Base-by-base conservation (phyloP, 2,797 vertebrate species). In the Schizopygopsis malacanthus region DNA sequence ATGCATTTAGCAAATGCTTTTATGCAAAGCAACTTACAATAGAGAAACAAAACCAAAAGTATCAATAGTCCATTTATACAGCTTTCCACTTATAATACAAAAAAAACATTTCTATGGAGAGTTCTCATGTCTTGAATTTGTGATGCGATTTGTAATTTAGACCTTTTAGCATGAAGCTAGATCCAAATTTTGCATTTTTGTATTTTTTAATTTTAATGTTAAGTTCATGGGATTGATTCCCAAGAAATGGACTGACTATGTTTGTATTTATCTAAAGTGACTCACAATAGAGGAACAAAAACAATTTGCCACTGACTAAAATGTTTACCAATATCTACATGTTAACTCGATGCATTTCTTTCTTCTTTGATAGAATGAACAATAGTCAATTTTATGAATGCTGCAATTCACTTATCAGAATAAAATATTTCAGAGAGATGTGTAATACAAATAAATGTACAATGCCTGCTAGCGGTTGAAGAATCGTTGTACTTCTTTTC, bases 401-500 rank as follows among this genome's bases (percentile, higher is more conserved):
- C 28, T 18, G 15, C 1, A 16, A 16, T 39, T 70, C 33, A 70
- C 37, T 70, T 11, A 70, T 37, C 7, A 70, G 37, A 70, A 70
- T 56, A 2, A 77, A 41, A 54, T 15, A 78, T 25, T 59, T 78
- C 10, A 79, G 9, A 63, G 15, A 28, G 8, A 45, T 79, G 25
- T 33, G 39, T 59, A 54, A 52, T 75, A 43, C 15, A 1, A 20
- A 13, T 5, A 63, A 79, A 20, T 33, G 20, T 20, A 4, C 22
- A 33, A 45, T 47, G n/a, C n/a, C 52, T 43, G 9, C 10, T 45
- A 16, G 67, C 0, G 5, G 50, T n/a, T 81, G 11, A 69, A 39
- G 18, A 20, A n/a, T 67, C 41, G 61, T 78, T 25, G 2, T 63
- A 12, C 45, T 65, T 65, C 59, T 65, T 79, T 79, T 79, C 41